phyloP scores from a whole-genome alignment of 1,140 invertebrate species.

The Thalassaphorura encarpata region DNA sequence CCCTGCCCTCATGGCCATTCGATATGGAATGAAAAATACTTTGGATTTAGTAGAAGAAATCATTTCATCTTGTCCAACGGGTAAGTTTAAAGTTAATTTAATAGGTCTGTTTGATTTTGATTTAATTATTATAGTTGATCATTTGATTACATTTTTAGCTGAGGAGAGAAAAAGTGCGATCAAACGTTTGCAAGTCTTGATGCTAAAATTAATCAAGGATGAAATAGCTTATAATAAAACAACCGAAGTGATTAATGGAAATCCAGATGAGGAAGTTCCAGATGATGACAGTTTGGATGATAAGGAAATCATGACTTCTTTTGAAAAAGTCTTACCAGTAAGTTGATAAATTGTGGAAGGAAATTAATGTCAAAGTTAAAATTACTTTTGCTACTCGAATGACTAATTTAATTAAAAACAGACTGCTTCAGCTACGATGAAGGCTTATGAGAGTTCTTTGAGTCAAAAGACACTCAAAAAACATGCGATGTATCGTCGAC shows the following conservation, averaged over 20 bases:
- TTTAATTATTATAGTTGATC: no score
- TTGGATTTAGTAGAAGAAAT: no score
- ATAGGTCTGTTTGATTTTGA: no score
- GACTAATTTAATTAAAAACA: no score
- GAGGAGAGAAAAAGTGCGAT: no score
- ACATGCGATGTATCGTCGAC: not conserved
- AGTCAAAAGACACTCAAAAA: not conserved
- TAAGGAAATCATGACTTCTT: not conserved
- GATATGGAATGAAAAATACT: no score
- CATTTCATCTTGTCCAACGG: no score
- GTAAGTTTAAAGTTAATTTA: no score
- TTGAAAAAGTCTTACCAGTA: not conserved
- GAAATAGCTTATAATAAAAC: conserved; percentile 1
- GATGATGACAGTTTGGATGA: not conserved
- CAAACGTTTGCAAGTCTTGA: no score
- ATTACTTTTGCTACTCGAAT: not conserved
- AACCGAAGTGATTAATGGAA: not conserved
- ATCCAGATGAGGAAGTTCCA: not conserved
- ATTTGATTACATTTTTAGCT: no score
- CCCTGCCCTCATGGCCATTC: no score
- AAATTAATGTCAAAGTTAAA: not conserved
- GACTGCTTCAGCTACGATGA: not conserved
- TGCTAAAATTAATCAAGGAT: conserved; percentile 1
- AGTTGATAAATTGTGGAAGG: not conserved
- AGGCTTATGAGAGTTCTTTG: not conserved